A percentile compares a stretch with the other conserved stretches of the same genome.
These are phyloP conservation scores for Leptarthrus brevirostris DNA, from an alignment of 2,888 invertebrate species.

Conservation along the genomic window DNA sequence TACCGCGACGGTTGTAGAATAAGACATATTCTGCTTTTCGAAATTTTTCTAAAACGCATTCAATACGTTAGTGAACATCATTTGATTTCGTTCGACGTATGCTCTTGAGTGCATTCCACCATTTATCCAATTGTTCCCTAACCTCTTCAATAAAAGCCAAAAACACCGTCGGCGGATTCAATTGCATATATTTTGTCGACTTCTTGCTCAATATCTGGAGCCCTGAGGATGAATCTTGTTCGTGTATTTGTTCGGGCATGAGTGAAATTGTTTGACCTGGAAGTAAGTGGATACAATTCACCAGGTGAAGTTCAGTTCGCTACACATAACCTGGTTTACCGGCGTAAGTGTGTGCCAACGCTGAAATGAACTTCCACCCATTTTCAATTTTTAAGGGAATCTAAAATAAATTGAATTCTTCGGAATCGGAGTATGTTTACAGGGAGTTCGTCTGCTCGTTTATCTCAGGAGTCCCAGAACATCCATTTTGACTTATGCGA, in stretches of 20 bases:
- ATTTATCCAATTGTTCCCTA: slow-evolving; percentile 52
- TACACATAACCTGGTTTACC: slow-evolving; percentile 13
- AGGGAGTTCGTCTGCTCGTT: slow-evolving; percentile 3
- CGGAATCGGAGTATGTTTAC: slow-evolving; percentile 24
- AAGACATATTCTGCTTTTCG: no score
- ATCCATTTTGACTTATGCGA: slow-evolving; percentile 37
- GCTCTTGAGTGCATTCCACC: slow-evolving; percentile 50
- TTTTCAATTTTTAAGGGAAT: slow-evolving; percentile 25
- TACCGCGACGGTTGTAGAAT: no score
- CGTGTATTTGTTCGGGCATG: not conserved
- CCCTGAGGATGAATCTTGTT: not conserved
- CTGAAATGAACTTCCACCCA: not conserved
- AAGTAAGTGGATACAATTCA: slow-evolving; percentile 42
- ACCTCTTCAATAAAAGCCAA: slow-evolving; percentile 52
- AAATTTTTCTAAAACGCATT: no score
- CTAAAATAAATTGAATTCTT: slow-evolving; percentile 39
- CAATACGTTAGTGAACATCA: slow-evolving; percentile 15
- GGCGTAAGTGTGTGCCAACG: not conserved
- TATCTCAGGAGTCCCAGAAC: slow-evolving; percentile 8
- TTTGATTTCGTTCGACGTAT: slow-evolving; percentile 27
- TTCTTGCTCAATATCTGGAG: slow-evolving; percentile 10
- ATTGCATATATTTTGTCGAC: slow-evolving; percentile 52
- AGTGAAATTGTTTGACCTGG: slow-evolving; percentile 29
- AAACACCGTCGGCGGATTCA: slow-evolving; percentile 49
- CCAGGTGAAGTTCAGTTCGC: slow-evolving; percentile 19